phyloP scores from a whole-genome alignment of 2,888 invertebrate species.

The Aphodius granarius region DNA sequence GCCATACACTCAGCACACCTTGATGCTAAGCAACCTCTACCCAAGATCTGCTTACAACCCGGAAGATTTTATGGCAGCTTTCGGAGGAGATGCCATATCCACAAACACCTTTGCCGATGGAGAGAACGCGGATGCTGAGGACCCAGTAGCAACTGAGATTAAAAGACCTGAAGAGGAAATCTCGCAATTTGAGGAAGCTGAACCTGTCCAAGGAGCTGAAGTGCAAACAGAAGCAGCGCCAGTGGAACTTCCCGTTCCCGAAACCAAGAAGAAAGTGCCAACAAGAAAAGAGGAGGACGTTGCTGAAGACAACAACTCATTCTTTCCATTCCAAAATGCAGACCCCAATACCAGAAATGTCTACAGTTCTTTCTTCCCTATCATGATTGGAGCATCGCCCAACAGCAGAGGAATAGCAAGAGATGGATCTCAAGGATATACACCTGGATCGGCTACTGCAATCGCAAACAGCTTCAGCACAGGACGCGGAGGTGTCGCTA shows the following conservation, averaged over 20 bases:
- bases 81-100: slow-evolving; percentile 50
- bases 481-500: slow-evolving; percentile 70
- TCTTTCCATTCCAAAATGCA: slow-evolving; percentile 41
- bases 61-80: slow-evolving; percentile 49
- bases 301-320: slow-evolving; percentile 48
- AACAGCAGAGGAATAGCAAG: slow-evolving; percentile 41
- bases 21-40: slow-evolving; percentile 45
- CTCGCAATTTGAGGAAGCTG: slow-evolving; percentile 18
- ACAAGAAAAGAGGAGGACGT: slow-evolving; percentile 57
- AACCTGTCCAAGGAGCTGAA: slow-evolving; percentile 20
- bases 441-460: slow-evolving; percentile 65
- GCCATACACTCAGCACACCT: slow-evolving; percentile 43
- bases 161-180: slow-evolving; percentile 21
- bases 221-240: slow-evolving; percentile 26
- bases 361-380: slow-evolving; percentile 67
- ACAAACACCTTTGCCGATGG: slow-evolving; percentile 49
- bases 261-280: slow-evolving; percentile 30
- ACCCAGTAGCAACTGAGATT: slow-evolving; percentile 28
- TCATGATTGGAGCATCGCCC: slow-evolving; percentile 57
- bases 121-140: slow-evolving; percentile 29
- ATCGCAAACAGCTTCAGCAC: slow-evolving; percentile 76
- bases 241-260: too few species aligned
- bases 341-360: background rate
- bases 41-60: slow-evolving; percentile 37
- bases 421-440: slow-evolving; percentile 45